Conservation (phyloP, 2,113 vertebrate genomes). For the Buteo buteo region DNA sequence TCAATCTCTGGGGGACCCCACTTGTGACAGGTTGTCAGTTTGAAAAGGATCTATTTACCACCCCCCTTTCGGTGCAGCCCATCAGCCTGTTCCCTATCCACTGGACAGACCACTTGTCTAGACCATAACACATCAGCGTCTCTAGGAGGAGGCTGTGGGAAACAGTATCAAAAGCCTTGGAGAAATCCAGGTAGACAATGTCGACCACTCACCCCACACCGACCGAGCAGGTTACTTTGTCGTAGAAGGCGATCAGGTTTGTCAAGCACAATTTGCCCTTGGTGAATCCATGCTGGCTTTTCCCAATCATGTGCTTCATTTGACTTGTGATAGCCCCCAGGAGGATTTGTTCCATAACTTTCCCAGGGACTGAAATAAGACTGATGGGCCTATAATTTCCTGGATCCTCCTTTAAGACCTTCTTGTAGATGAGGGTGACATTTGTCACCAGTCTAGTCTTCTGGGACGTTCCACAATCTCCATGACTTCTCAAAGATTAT, state of each 20-base stretch:
- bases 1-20: too few relatives aligned
- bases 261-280: not conserved
- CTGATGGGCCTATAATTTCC: not conserved
- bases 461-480: not conserved
- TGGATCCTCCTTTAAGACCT: not conserved
- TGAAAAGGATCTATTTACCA: too few relatives aligned
- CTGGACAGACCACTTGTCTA: not conserved
- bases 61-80: too few relatives aligned
- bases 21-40: too few relatives aligned
- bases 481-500: not conserved
- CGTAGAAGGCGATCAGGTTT: not conserved
- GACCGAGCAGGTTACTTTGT: not conserved
- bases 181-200: not conserved
- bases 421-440: not conserved
- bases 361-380: not conserved
- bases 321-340: not conserved
- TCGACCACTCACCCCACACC: not conserved
- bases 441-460: not conserved
- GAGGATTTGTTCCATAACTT: not conserved
- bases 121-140: fast-evolving
- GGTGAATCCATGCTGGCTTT: not conserved
- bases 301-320: not conserved
- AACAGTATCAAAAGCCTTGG: not conserved
- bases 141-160: not conserved
- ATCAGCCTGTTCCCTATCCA: not conserved